Conservation (phyloP, 2,888 invertebrate genomes). For the Dynastes tityus region DNA sequence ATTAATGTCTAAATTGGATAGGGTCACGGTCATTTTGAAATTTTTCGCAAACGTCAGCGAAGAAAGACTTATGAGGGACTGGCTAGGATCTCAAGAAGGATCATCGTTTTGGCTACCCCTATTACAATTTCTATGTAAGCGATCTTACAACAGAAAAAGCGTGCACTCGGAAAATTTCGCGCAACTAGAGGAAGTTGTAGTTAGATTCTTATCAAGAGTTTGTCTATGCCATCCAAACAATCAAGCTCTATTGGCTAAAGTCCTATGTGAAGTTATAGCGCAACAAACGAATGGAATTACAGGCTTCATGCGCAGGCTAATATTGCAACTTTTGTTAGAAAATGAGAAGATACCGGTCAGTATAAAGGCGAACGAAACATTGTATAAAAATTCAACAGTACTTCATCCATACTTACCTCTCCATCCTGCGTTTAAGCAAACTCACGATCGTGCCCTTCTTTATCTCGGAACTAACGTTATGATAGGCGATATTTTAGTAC, state of each 20-base stretch:
- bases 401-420: constrained; percentile 67
- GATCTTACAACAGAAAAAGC: constrained; percentile 62
- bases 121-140: constrained; percentile 80
- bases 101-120: constrained; percentile 90
- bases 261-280: constrained; percentile 84
- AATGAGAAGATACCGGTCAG: constrained; percentile 88
- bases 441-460: constrained; percentile 81
- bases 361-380: constrained; percentile 72
- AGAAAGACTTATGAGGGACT: constrained; percentile 88
- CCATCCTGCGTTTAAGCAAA: constrained; percentile 83
- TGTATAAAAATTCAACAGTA: constrained; percentile 66
- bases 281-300: constrained; percentile 81
- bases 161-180: constrained; percentile 69
- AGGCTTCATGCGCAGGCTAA: constrained; percentile 89
- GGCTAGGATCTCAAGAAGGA: constrained; percentile 87
- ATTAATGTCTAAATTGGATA: constrained; percentile 75
- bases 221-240: constrained; percentile 89
- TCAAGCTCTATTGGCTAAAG: constrained; percentile 86
- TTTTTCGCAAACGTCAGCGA: constrained; percentile 88
- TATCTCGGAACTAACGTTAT: constrained; percentile 84
- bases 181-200: constrained; percentile 82
- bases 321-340: constrained; percentile 89
- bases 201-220: constrained; percentile 87
- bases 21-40: constrained; percentile 80
- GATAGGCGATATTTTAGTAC: constrained; percentile 81